A percentile compares a stretch with the other conserved stretches of the same genome.
These are phyloP conservation scores for Peromyscus leucopus DNA, from an alignment of 2,113 vertebrate species.

Conservation along the genomic window DNA sequence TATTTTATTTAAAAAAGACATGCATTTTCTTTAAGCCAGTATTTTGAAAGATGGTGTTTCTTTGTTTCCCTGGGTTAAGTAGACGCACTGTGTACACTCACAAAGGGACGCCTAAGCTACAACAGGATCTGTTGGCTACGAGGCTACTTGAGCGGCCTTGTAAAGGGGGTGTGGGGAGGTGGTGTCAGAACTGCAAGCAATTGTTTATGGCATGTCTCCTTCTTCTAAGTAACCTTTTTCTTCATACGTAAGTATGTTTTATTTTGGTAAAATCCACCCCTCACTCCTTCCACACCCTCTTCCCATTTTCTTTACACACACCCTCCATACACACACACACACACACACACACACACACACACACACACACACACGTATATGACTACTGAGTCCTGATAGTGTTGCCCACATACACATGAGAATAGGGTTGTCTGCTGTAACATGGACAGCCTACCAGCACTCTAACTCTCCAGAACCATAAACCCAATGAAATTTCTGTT, in stretches of 20 bases:
- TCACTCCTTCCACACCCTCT: background rate
- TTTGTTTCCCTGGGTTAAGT: background rate
- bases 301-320: background rate
- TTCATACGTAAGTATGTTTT: background rate
- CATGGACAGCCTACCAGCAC: no score
- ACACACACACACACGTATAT: no score
- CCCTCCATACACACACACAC: background rate
- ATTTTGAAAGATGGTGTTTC: background rate
- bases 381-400: no score
- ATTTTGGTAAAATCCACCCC: background rate
- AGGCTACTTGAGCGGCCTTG: background rate
- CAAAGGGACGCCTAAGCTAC: accelerated
- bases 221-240: background rate
- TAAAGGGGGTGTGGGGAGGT: background rate
- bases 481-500: background rate
- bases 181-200: background rate
- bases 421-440: no score
- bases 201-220: background rate
- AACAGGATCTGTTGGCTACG: background rate
- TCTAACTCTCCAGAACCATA: background rate
- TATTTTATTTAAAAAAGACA: background rate
- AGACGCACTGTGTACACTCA: background rate
- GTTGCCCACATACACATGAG: no score
- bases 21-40: background rate
- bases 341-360: no score